Evolutionary conservation across 2,113 vertebrate genomes (phyloP), one percentile per base, ranked within the genome.

Genomic region (Xiphias gladius): DNA sequence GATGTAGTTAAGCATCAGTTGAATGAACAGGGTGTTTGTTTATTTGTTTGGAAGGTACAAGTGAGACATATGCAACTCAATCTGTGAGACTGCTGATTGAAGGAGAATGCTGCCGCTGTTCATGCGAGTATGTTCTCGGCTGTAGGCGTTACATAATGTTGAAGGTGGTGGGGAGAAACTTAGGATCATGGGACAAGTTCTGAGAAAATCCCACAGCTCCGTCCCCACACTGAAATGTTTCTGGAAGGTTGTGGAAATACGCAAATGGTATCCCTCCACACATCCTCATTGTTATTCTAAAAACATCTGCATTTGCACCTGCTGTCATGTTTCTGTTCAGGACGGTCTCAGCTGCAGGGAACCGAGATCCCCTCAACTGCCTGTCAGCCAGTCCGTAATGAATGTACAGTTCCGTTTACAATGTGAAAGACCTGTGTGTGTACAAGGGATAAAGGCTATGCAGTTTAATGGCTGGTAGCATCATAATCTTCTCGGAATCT

Each of bases 61-160:
- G 43, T 24, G 35, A 30, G 55, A 32, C 59, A 54, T 87, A 90
- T 82, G 3, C 75, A 78, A 30, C 68, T 84, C 80, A 89, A 84
- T 89, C 82, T 91, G 66, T 55, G 28, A 90, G 76, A 88, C 63
- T 90, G 86, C 91, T 91, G 89, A 94, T 89, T 79, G 77, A 57
- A 72, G 82, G 54, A 73, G 58, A 90, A 76, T 0, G 16, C 24
- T 43, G n/a, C 19, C n/a, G 14, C 54, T 35, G 26, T 70, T 78
- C n/a, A 64, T 22, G 26, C 46, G 12, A 2, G 26, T 46, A 41
- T 73, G 64, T 76, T 86, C 35, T 43, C 2, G 1, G 17, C 78
- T 68, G 30, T 10, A 26, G 61, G 52, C 20, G 0, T 71, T 83
- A 46, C 48, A 58, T 74, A 61, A 78, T 32, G 58, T 69, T 73